phyloP scores from a whole-genome alignment of 1,140 invertebrate genomes.

The Rhizoglyphus robini region DNA sequence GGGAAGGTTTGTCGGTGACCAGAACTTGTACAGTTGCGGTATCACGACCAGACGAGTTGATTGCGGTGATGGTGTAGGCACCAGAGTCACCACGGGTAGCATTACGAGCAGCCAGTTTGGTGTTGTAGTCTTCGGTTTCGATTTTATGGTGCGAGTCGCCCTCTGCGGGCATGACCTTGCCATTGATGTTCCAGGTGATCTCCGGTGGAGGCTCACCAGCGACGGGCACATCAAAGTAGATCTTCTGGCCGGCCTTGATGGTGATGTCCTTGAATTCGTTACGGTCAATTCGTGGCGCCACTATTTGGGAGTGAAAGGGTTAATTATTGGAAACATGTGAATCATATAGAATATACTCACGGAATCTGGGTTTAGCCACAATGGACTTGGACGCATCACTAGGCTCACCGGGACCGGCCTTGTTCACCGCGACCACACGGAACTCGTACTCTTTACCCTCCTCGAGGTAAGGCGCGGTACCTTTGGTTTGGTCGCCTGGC shows the following conservation, averaged over 20 bases:
- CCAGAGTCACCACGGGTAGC: constrained; percentile 76
- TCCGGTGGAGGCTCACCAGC: constrained; percentile 92
- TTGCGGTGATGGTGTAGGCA: constrained; percentile 69
- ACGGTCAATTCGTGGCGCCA: constrained; percentile 63
- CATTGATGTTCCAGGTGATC: constrained; percentile 58
- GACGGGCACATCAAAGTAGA: constrained; percentile 77
- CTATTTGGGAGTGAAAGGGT: constrained; percentile 32
- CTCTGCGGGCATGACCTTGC: background rate
- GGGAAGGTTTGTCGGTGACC: constrained; percentile 55
- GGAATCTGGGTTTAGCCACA: constrained; percentile 80
- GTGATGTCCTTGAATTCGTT: constrained; percentile 56
- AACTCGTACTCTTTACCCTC: constrained; percentile 93
- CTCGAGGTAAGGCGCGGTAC: constrained; percentile 70
- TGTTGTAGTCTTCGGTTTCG: constrained; percentile 83
- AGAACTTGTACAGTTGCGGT: constrained; percentile 37
- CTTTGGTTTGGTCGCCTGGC: constrained; percentile 61
- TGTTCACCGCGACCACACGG: constrained; percentile 81
- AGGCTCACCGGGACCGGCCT: constrained; percentile 84
- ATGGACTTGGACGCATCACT: constrained; percentile 88
- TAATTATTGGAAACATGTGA: background rate
- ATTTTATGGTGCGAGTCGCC: constrained; percentile 73
- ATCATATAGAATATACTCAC: background rate
- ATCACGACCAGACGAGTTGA: constrained; percentile 34
- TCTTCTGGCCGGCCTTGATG: constrained; percentile 59
- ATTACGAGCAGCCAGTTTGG: constrained; percentile 83